These are phyloP conservation scores for Myrmecobius fasciatus DNA, from an alignment of 2,113 vertebrate genomes.

Conservation along the genomic window DNA sequence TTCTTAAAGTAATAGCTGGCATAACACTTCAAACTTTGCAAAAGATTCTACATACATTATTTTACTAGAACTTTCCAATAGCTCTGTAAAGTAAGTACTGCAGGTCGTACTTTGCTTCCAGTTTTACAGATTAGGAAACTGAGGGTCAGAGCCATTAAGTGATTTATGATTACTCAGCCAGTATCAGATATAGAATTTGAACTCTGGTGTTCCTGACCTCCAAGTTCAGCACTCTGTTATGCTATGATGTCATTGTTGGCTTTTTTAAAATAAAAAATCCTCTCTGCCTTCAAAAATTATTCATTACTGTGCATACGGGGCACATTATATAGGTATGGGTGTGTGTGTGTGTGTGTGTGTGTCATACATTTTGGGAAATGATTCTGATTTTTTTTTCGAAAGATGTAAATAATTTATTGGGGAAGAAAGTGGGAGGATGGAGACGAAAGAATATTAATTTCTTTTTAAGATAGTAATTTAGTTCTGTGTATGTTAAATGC, in stretches of 20 bases:
- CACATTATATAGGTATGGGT: not conserved
- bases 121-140: not conserved
- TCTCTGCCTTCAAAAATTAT: not conserved
- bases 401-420: not conserved
- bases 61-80: constrained; percentile 11
- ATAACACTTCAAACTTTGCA: not conserved
- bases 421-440: not conserved
- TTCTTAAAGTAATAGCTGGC: not conserved
- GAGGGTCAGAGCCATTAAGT: constrained; percentile 2
- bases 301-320: not conserved
- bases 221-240: not conserved
- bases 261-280: not conserved
- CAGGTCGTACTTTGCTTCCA: constrained; percentile 8
- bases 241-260: not conserved
- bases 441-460: not conserved
- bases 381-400: not conserved
- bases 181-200: not conserved
- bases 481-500: not conserved
- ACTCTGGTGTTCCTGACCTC: not conserved
- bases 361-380: not conserved
- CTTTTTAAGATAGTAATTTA: not conserved
- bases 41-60: not conserved
- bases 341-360: not conserved
- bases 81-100: not conserved
- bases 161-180: not conserved